Evolutionary conservation across 2,888 invertebrate species (phyloP).

Genomic region (Serripes groenlandicus): DNA sequence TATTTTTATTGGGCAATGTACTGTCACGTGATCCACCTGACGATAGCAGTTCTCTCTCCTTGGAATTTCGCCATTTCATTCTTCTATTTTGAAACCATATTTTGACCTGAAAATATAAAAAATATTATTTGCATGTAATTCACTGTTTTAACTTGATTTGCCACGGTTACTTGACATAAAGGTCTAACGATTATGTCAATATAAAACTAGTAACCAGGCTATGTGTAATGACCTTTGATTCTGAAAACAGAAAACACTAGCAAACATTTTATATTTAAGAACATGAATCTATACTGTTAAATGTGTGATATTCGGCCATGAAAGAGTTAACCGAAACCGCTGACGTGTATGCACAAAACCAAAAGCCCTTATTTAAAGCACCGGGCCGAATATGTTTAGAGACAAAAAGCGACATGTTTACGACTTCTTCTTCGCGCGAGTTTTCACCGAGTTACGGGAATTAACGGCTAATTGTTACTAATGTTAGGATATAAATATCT

Average conservation of each 20-base stretch:
- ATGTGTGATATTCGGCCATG: too few species aligned
- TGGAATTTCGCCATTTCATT: conserved; percentile 99
- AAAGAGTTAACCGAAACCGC: too few species aligned
- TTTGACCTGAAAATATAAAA: conserved; percentile 89
- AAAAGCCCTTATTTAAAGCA: too few species aligned
- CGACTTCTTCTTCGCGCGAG: neutral
- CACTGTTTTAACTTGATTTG: too few species aligned
- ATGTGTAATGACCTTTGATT: too few species aligned
- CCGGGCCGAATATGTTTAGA: neutral
- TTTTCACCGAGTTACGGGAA: neutral
- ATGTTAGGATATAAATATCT: conserved; percentile 9
- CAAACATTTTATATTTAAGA: too few species aligned
- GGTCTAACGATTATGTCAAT: too few species aligned
- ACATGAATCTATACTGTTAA: too few species aligned
- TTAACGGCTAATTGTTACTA: conserved; percentile 3
- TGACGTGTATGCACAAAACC: too few species aligned
- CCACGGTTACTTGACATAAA: too few species aligned
- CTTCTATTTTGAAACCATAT: conserved; percentile 99
- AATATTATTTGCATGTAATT: neutral
- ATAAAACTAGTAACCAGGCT: too few species aligned
- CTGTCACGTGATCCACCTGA: conserved; percentile 97
- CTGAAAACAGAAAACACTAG: too few species aligned
- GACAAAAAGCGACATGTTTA: conserved; percentile 10
- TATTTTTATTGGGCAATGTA: conserved; percentile 98
- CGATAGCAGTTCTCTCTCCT: conserved; percentile 97